Percentiles rank a stretch among this genome's conserved stretches.
These are phyloP conservation scores for Athetis lepigone DNA, from an alignment of 2,888 invertebrate genomes.

Conservation along the genomic window DNA sequence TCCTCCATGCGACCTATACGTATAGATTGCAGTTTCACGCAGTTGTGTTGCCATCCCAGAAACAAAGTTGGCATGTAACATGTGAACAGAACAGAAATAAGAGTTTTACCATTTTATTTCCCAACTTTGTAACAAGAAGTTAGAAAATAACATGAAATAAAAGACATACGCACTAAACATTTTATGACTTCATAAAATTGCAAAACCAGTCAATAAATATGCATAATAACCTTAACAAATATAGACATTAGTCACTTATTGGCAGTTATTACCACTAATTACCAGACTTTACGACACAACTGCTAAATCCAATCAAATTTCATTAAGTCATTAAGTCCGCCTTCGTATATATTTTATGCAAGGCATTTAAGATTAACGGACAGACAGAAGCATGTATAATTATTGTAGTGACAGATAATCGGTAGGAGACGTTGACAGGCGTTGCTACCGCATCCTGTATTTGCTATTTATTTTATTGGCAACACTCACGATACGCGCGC, in stretches of 20 bases:
- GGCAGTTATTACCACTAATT: neutral
- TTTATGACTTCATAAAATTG: constrained; percentile 10
- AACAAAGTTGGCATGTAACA: too few species aligned
- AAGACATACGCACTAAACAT: neutral
- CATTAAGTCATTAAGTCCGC: too few species aligned
- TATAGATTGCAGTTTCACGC: too few species aligned
- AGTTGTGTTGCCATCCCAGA: too few species aligned
- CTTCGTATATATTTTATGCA: too few species aligned
- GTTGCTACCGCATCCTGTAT: constrained; percentile 43
- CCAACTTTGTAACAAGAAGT: too few species aligned
- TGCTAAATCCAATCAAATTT: constrained; percentile 4
- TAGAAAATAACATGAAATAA: neutral
- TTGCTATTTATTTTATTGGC: constrained; percentile 48
- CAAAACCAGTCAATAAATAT: neutral
- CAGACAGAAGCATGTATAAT: constrained; percentile 16
- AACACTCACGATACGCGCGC: constrained; percentile 29
- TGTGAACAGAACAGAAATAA: too few species aligned
- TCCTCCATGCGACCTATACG: too few species aligned
- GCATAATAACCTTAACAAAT: neutral
- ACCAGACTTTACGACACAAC: neutral
- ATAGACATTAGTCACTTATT: neutral
- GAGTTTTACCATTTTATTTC: too few species aligned
- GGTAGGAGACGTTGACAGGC: constrained; percentile 27
- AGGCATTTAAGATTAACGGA: constrained; percentile 15
- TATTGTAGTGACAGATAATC: constrained; percentile 41